Base-by-base conservation (phyloP, 2,888 invertebrate genomes). In the Torymus texanus region DNA sequence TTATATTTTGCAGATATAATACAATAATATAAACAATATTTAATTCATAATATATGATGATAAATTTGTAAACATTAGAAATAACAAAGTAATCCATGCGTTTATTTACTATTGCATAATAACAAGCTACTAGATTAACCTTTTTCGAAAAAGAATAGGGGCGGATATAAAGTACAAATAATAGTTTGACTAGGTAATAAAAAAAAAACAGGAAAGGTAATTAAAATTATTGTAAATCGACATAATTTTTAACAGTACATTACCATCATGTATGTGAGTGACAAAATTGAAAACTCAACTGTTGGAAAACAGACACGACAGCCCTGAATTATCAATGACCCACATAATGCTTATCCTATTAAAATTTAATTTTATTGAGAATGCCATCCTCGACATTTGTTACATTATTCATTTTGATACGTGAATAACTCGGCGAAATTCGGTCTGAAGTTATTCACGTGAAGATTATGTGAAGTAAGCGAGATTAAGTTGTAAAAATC, bases 341-440 rank as follows among this genome's bases (percentile, higher is more conserved):
- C 71, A 74, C 72, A 76, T 75, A 61, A 73, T 81, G 74, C 55
- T 76, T 76, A 81, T 75, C 76, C 76, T 76, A 79, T 70, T 68
- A 73, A 75, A 81, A 81, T 79, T 78, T 76, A 75, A 78, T 73
- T 78, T 81, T 78, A 61, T 81, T 79, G 63, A 75, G 78, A 72
- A 78, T 78, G 72, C 51, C 72, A 73, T 53, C 55, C 55, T 12
- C 14, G 73, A 74, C 76, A 77, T 63, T 55, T 67, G 13, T 61
- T 51, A 16, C 59, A 59, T 73, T 73, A 24, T 59, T 68, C 68
- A 62, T 29, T 58, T 29, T 10, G 11, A 67, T 80, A 76, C 67
- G 67, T 73, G 72, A 80, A 76, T 76, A 75, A 70, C 53, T 70
- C 29, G 41, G 53, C 63, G 58, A 75, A 75, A 70, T 70, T 78